Conservation (phyloP, 1,140 invertebrate genomes). For the Probaryconus sp. region DNA sequence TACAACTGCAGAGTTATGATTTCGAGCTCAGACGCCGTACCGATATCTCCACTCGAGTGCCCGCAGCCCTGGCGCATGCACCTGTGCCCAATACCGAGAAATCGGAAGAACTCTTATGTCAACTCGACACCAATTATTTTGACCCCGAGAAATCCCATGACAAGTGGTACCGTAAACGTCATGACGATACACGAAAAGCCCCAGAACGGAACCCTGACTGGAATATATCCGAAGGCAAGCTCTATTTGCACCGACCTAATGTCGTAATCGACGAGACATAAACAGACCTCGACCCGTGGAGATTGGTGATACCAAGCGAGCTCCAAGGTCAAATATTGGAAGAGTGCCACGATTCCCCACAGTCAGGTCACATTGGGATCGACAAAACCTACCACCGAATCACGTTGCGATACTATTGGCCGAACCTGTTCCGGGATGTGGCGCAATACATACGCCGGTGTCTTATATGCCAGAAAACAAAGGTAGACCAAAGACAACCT, state of each 20-base stretch:
- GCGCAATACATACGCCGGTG: constrained; percentile 10
- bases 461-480: constrained; percentile 52
- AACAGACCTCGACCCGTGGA: constrained; percentile 27
- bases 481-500: constrained; percentile 50
- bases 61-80: constrained; percentile 65
- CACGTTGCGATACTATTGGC: constrained; percentile 44
- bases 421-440: constrained; percentile 10
- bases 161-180: constrained; percentile 7
- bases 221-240: not conserved
- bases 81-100: not conserved
- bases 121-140: too few species aligned
- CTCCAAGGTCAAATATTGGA: not conserved
- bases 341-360: constrained; percentile 33
- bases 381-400: constrained; percentile 45
- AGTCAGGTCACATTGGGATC: constrained; percentile 45
- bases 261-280: not conserved
- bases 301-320: constrained; percentile 12
- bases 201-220: constrained; percentile 24
- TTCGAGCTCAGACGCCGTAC: constrained; percentile 72
- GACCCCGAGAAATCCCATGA: constrained; percentile 4
- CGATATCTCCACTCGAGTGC: constrained; percentile 67
- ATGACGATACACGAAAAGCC: not conserved
- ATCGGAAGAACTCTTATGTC: too few species aligned
- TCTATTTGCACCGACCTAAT: constrained; percentile 20
- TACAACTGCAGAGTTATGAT: constrained; percentile 72